Evolutionary conservation across 2,113 vertebrate genomes (phyloP), one percentile per base, ranked within the genome.

Genomic region (Nymphicus hollandicus): DNA sequence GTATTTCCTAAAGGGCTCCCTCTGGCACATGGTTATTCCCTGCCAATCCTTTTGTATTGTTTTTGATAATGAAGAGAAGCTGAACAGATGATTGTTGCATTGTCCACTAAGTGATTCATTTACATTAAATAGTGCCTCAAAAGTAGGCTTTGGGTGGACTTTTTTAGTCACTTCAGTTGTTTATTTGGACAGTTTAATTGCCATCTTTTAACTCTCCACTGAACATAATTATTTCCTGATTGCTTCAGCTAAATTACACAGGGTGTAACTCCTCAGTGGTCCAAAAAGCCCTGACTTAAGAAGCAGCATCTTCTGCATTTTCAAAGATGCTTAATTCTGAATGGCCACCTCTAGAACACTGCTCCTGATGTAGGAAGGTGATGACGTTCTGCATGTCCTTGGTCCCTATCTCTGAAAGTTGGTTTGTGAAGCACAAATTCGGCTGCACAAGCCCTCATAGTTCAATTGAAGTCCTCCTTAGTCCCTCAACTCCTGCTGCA

Each of bases 21-120:
- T 93, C 79, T 91, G 89, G 93, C 95, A 88, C 86, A 85, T 0
- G 70, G 60, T 81, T 96, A 7, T 88, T 93, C 94, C 87, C 89
- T 93, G 95, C 93, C 92, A 92, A 91, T 93, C 86, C 92, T 91
- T 68, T 83, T 64, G 92, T 91, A 96, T 97, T 97, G 96, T 97
- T 93, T 93, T 85, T 97, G 92, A 92, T 96, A 96, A 97, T 97
- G 88, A 97, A 89, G 85, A 96, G 95, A 95, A 94, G 92, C 95
- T 92, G 95, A 97, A 96, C 86, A 92, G 96, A 95, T 96, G 96
- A 96, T 96, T 95, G 92, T 91, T 93, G 91, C 60, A 96, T 96
- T 97, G 96, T 97, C 94, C 91, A 91, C 79, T 86, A 97, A 96
- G 94, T 95, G 95, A 92, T 97, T 95, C 84, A 95, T 97, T 97